phyloP scores from a whole-genome alignment of 1,140 invertebrate genomes.

The Homalodisca vitripennis region DNA sequence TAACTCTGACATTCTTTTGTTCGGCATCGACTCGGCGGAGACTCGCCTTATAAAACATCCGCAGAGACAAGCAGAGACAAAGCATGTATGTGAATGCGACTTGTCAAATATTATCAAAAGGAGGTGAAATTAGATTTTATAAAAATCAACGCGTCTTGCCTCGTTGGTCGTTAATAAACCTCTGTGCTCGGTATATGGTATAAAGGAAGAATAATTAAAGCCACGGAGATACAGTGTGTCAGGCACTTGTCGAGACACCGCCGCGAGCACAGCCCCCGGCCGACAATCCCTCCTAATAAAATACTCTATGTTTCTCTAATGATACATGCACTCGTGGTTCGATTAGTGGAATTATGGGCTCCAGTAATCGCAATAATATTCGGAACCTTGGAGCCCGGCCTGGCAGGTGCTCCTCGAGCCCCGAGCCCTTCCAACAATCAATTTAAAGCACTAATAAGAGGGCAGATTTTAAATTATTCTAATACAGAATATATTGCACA shows the following conservation, averaged over 20 bases:
- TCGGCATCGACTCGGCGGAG: no score
- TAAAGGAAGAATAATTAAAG: slow-evolving; percentile 18
- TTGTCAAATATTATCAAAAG: slow-evolving; percentile 14
- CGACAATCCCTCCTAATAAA: not conserved
- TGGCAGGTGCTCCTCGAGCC: not conserved
- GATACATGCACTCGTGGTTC: not conserved
- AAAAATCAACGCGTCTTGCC: not conserved
- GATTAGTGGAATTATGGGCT: slow-evolving; percentile 11
- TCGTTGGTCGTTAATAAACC: not conserved
- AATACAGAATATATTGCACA: no score
- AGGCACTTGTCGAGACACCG: not conserved
- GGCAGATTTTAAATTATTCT: no score
- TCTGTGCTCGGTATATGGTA: no score
- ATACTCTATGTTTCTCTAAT: slow-evolving; percentile 16
- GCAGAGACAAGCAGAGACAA: slow-evolving; percentile 7
- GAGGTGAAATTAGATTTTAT: slow-evolving; percentile 9
- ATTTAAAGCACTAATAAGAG: no score
- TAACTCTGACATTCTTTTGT: no score
- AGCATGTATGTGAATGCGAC: not conserved
- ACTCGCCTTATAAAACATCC: no score
- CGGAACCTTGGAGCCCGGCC: not conserved
- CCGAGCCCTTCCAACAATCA: no score
- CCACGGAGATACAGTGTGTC: not conserved
- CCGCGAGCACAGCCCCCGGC: not conserved
- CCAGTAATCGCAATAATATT: slow-evolving; percentile 17